Base-by-base conservation (phyloP, 2,888 invertebrate species). In the Agrochola litura region DNA sequence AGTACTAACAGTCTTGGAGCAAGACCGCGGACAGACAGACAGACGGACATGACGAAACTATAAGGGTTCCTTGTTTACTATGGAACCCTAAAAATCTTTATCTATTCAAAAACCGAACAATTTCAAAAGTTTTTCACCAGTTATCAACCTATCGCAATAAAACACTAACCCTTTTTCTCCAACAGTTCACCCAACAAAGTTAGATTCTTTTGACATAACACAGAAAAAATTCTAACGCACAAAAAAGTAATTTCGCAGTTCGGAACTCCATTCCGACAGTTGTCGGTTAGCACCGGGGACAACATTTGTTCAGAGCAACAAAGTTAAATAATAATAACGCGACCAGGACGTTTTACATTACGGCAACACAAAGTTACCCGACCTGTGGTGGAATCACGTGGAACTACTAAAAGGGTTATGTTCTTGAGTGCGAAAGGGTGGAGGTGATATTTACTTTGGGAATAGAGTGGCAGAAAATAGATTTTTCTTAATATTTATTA, bases 301-400 rank as follows among this genome's bases (percentile, higher is more conserved):
- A 86, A 86, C 86, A 79, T 88, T 89, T 89, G 89, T 89, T 88
- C 83, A 64, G 72, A 86, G 83, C 88, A 81, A 89, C 88, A 89
- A 91, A 91, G 89, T 91, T 89, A 89, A 90, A 91, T 91, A 90
- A 90, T 90, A 89, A 91, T 91, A 90, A 89, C 83, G 81, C 73
- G 87, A 83, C 86, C 81, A 80, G 81, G 89, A 88, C 90, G 86
- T 89, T 91, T 89, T 90, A 89, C 89, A 89, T 91, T 89, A 89
- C 86, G 86, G 76, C 76, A 81, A 86, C 89, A 80, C 73, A 73
- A 83, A 89, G 84, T 88, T 86, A 84, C 77, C 78, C 84, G 80
- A 84, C 80, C 87, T 90, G 89, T 80, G 86, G 87, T 89, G 79
- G 84, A 81, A 81, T 87, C 77, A 82, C 81, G 83, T 70, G 72